A percentile compares a stretch with the other conserved stretches of the same genome.
phyloP scores from a whole-genome alignment of 2,888 invertebrate genomes.

The Sinohyriopsis cumingii region DNA sequence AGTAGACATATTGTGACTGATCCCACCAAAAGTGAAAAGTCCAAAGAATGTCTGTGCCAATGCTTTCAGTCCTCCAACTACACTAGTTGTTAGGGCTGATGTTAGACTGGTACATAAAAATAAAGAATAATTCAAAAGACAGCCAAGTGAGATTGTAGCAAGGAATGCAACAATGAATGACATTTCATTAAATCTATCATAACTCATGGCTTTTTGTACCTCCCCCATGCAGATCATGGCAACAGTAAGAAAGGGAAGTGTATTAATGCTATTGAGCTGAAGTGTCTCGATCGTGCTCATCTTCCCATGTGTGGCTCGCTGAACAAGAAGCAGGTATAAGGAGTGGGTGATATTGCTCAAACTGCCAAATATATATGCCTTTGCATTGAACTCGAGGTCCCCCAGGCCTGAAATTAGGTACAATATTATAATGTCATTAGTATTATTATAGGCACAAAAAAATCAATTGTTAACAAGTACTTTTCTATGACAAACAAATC shows the following conservation, averaged over 20 bases:
- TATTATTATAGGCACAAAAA: too few species aligned
- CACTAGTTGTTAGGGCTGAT: conserved; percentile 73
- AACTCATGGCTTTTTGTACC: conserved; percentile 32
- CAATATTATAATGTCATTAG: neutral
- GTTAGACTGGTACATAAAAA: conserved; percentile 73
- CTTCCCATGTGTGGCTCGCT: conserved; percentile 65
- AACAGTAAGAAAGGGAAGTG: conserved; percentile 66
- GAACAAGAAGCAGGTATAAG: conserved; percentile 72
- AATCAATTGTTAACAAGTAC: too few species aligned
- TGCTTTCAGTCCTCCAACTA: conserved; percentile 72
- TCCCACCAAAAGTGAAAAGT: conserved; percentile 72
- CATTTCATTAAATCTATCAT: conserved; percentile 28
- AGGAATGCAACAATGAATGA: conserved; percentile 65
- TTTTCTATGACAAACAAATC: too few species aligned
- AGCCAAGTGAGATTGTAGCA: conserved; percentile 64
- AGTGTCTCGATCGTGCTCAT: conserved; percentile 68
- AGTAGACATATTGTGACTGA: conserved; percentile 66
- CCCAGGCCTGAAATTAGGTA: conserved; percentile 68
- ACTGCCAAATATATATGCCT: conserved; percentile 70
- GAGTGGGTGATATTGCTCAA: conserved; percentile 72
- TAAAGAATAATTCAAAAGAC: conserved; percentile 72
- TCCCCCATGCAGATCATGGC: conserved; percentile 59
- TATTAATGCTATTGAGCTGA: conserved; percentile 71
- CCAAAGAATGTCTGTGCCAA: conserved; percentile 72
- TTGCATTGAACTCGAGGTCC: conserved; percentile 69